Conservation (phyloP, 1,140 invertebrate species). For the Dryas iulia region DNA sequence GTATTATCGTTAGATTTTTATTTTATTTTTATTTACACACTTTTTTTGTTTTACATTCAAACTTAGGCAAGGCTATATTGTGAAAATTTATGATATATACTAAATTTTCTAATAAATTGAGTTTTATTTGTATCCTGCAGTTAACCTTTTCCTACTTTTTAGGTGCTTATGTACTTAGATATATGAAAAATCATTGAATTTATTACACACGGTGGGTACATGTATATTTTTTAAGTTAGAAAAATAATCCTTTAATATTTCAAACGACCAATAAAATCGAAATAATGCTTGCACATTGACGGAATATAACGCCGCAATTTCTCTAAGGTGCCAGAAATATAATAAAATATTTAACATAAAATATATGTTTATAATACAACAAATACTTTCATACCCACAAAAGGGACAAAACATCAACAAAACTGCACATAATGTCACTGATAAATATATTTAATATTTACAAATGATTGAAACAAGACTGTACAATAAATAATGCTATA, state of each 20-base stretch:
- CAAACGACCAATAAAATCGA: no score
- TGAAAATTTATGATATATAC: conserved; percentile 69
- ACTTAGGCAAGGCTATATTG: conserved; percentile 54
- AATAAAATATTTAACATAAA: no score
- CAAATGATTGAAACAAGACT: conserved; percentile 23
- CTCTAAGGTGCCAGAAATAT: no score
- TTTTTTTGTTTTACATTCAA: conserved; percentile 52
- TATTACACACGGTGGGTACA: no score
- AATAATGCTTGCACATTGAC: no score
- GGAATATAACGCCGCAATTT: no score
- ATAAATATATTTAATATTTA: conserved; percentile 36
- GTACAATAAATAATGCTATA: conserved; percentile 8
- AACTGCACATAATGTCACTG: not conserved
- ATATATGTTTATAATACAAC: no score
- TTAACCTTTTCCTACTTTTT: not conserved
- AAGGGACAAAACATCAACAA: conserved; percentile 1
- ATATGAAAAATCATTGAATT: not conserved
- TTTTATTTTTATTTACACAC: conserved; percentile 47
- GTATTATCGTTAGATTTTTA: conserved; percentile 52
- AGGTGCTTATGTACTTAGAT: not conserved
- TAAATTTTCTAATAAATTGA: conserved; percentile 69
- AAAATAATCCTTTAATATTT: no score
- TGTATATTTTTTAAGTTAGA: no score
- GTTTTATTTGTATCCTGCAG: conserved; percentile 50
- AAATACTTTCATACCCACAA: no score